Evolutionary conservation across 2,888 invertebrate species (phyloP).

Genomic region (Drosophila nr. perissopoda): DNA sequence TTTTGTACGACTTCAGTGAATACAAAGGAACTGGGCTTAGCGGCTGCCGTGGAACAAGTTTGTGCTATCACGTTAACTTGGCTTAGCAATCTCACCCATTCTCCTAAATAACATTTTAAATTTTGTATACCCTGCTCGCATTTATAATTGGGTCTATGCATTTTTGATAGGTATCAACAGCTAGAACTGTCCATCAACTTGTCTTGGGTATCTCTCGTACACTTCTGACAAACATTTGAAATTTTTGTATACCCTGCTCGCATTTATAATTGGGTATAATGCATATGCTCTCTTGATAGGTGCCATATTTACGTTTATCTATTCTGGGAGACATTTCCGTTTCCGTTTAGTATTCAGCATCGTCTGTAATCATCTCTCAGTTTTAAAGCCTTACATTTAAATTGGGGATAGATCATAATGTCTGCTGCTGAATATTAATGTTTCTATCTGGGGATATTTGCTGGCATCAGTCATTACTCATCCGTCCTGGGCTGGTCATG

Average conservation of each 20-base stretch:
- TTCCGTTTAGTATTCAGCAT: neutral
- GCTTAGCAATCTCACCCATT: slow-evolving; percentile 13
- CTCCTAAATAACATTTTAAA: slow-evolving; percentile 5
- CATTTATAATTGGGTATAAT: neutral
- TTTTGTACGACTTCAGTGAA: slow-evolving; percentile 28
- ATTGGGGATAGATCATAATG: neutral
- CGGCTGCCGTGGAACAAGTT: slow-evolving; percentile 10
- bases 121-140: neutral
- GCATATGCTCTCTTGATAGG: neutral
- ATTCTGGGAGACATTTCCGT: neutral
- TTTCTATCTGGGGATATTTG: neutral
- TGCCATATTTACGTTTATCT: too few relatives aligned
- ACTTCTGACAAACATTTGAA: neutral
- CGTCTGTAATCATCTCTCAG: neutral
- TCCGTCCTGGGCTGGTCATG: slow-evolving; percentile 33
- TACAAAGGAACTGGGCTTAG: slow-evolving; percentile 34
- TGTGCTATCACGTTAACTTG: slow-evolving; percentile 2
- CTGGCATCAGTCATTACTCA: slow-evolving; percentile 51
- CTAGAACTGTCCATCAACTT: neutral
- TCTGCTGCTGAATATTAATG: slow-evolving; percentile 8
- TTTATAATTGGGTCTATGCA: neutral
- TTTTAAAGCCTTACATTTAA: neutral
- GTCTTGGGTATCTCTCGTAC: neutral
- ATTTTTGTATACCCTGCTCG: neutral
- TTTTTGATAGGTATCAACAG: neutral